phyloP scores from a whole-genome alignment of 1,140 invertebrate species.

The Heliconius congener region DNA sequence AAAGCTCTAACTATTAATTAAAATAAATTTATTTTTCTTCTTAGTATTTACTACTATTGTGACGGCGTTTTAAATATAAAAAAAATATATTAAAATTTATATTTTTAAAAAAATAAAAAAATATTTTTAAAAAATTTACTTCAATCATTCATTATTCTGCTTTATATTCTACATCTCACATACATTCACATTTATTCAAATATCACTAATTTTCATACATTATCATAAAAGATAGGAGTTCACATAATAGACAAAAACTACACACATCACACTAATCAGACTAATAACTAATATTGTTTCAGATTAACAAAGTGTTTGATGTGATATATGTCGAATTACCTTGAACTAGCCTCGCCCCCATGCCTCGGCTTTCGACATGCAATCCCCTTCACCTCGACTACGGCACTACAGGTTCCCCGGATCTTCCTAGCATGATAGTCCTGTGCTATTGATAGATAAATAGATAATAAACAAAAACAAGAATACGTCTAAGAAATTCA shows the following conservation, averaged over 20 bases:
- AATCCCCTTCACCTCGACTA: slow-evolving; percentile 85
- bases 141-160: not conserved
- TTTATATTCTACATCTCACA: not conserved
- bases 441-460: slow-evolving; percentile 1
- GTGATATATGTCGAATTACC: slow-evolving; percentile 72
- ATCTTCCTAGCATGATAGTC: slow-evolving; percentile 48
- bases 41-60: too few relatives aligned
- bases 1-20: not conserved
- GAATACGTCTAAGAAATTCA: not conserved
- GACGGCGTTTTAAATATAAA: too few relatives aligned
- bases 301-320: slow-evolving; percentile 79
- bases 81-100: too few relatives aligned
- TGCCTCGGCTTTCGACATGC: slow-evolving; percentile 84
- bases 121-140: too few relatives aligned
- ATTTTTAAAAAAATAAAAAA: too few relatives aligned
- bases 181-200: not conserved
- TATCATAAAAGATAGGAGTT: not conserved
- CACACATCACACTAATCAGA: slow-evolving; percentile 30
- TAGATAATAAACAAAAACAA: not conserved
- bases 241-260: not conserved
- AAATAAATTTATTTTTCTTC: not conserved
- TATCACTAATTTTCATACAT: not conserved
- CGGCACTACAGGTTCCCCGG: slow-evolving; percentile 84
- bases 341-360: slow-evolving; percentile 70
- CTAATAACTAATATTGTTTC: slow-evolving; percentile 69